Base-by-base conservation (phyloP, 2,797 vertebrate genomes). In the Hephaestus fuliginosus region DNA sequence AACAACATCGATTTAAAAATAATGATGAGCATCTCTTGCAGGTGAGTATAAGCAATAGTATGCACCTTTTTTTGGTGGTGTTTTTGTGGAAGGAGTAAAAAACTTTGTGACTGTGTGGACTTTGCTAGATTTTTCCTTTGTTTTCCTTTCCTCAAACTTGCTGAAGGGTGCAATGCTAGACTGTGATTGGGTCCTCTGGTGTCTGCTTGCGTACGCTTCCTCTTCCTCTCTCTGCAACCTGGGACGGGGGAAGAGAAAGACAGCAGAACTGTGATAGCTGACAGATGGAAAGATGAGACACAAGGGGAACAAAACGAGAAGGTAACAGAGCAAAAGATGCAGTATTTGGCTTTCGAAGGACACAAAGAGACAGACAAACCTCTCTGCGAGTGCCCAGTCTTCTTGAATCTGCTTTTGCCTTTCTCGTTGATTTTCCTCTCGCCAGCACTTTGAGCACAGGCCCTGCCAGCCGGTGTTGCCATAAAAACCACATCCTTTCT, bases 401-500 rank as follows among this genome's bases (percentile, higher is more conserved):
- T 99, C 98, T 74, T 99, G 97, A 60, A 99, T 99, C 92, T 99
- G 98, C 77, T 95, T 97, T 95, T 97, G 96, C 86, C 92, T 95
- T 51, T 96, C 95, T 88, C 95, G 96, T 72, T 97, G 97, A 88
- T 98, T 97, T 82, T 98, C 97, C 80, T 99, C 97, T 67, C 97
- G 94, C 97, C 97, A 99, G 91, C 98, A 99, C 90, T 97, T 98
- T 71, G 98, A 99, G 91, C 98, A 99, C 73, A 97, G 96, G 20
- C 98, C 98, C 81, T 97, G 96, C 97, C 97, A 99, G 22, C 94
- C 96, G 2, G 95, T 93, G 89, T 99, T 98, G 84, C 98, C 98
- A 57, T 97, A 99, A 96, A 97, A 99, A 83, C 97, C 97, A 66
- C 98, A 99, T 94, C 98, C 97, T 91, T 97, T 99, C 86, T 94